Conservation (phyloP, 2,888 invertebrate genomes). For the Orchesellides sinensis region DNA sequence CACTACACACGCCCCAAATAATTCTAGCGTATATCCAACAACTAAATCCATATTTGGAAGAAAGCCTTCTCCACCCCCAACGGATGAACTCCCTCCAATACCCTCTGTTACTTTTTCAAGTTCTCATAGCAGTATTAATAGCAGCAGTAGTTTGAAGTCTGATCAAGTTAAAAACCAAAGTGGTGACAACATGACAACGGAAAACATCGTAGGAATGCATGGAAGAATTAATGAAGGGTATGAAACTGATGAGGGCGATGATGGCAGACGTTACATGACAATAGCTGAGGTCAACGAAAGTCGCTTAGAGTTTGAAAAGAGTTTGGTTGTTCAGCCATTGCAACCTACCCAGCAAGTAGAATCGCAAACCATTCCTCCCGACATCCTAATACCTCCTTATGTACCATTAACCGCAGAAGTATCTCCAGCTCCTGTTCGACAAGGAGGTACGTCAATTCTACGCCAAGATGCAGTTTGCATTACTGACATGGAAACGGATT, state of each 20-base stretch:
- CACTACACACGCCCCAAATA: conserved; percentile 64
- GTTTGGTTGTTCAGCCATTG: conserved; percentile 3
- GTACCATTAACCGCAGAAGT: background rate
- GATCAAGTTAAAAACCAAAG: conserved; percentile 1
- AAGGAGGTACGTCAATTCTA: conserved; percentile 7
- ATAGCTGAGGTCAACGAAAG: conserved; percentile 71
- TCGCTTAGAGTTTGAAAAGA: conserved; percentile 58
- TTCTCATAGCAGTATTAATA: conserved; percentile 24
- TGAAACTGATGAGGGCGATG: conserved; percentile 55
- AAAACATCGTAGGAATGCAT: background rate
- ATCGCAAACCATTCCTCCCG: conserved; percentile 18
- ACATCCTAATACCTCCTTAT: conserved; percentile 32
- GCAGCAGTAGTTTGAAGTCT: conserved; percentile 39
- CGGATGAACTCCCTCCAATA: conserved; percentile 70
- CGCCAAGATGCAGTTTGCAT: conserved; percentile 39
- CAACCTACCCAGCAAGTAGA: no score
- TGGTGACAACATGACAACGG: background rate
- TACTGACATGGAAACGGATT: conserved; percentile 11
- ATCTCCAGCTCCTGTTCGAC: conserved; percentile 3
- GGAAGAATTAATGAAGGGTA: conserved; percentile 52
- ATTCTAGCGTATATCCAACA: conserved; percentile 68
- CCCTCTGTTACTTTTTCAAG: conserved; percentile 41
- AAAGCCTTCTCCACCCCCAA: conserved; percentile 70
- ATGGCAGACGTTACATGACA: conserved; percentile 71
- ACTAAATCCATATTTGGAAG: conserved; percentile 71